Evolutionary conservation across 2,797 vertebrate genomes (phyloP).

Genomic region (Cynopterus sphinx): DNA sequence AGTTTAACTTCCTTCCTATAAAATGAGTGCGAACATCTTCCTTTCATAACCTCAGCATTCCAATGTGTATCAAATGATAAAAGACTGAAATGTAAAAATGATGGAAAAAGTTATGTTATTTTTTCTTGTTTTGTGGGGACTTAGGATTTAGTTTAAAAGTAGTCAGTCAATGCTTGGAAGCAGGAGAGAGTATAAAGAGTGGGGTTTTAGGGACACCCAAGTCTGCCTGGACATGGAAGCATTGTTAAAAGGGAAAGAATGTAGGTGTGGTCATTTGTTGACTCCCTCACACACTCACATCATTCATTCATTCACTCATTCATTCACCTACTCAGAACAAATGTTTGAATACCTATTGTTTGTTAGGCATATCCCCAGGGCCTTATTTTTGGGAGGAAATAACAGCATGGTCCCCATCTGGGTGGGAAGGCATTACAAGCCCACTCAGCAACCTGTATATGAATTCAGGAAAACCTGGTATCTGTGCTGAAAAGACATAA

Average conservation of each 20-base stretch:
- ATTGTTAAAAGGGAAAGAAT: background rate
- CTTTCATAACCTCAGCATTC: background rate
- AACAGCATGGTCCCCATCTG: background rate
- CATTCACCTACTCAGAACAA: background rate
- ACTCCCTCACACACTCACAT: background rate
- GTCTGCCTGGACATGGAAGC: background rate
- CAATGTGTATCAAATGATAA: background rate
- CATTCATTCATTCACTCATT: background rate
- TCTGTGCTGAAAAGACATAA: background rate
- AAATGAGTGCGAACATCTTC: background rate
- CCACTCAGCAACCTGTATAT: background rate
- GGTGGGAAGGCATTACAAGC: background rate
- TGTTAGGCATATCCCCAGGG: background rate
- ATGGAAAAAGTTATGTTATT: background rate
- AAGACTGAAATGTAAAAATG: background rate
- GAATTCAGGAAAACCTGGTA: background rate
- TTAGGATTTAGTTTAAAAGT: background rate
- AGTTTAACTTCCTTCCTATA: constrained; percentile 27
- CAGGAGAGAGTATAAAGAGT: background rate
- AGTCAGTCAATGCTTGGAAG: background rate
- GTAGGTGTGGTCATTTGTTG: background rate
- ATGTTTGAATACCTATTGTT: background rate
- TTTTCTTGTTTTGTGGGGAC: background rate
- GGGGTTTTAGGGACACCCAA: background rate
- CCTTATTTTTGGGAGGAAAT: background rate